Percentiles rank a stretch among this genome's conserved stretches.
phyloP scores from a whole-genome alignment of 2,888 invertebrate species.

The Deroplatys truncata region DNA sequence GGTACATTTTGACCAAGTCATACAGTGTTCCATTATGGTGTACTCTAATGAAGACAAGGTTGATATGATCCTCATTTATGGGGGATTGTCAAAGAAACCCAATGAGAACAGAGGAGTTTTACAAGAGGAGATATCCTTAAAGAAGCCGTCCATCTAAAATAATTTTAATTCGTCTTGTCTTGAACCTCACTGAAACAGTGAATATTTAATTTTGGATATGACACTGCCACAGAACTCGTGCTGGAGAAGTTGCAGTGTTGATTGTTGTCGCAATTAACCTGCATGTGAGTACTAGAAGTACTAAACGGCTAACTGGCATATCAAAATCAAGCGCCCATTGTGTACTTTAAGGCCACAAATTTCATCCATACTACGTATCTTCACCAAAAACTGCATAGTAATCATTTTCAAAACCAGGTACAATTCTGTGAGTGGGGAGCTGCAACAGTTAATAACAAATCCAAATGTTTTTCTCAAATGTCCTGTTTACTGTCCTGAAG shows the following conservation, averaged over 20 bases:
- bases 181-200: not conserved
- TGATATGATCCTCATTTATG: not conserved
- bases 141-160: not conserved
- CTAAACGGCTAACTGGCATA: not conserved
- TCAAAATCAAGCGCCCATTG: not conserved
- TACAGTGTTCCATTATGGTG: not conserved
- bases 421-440: not conserved
- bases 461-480: not conserved
- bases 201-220: not conserved
- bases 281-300: not conserved
- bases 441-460: not conserved
- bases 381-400: not conserved
- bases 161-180: not conserved
- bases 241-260: not conserved
- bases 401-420: not conserved
- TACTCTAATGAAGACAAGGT: not conserved
- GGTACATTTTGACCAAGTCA: not conserved
- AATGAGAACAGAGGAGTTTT: not conserved
- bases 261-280: not conserved
- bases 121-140: too few relatives aligned
- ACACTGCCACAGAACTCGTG: not conserved
- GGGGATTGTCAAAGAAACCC: not conserved
- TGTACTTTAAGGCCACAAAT: not conserved
- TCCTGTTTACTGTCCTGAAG: not conserved
- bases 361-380: not conserved